phyloP scores from a whole-genome alignment of 2,797 vertebrate species.

The Coregonus sp. region DNA sequence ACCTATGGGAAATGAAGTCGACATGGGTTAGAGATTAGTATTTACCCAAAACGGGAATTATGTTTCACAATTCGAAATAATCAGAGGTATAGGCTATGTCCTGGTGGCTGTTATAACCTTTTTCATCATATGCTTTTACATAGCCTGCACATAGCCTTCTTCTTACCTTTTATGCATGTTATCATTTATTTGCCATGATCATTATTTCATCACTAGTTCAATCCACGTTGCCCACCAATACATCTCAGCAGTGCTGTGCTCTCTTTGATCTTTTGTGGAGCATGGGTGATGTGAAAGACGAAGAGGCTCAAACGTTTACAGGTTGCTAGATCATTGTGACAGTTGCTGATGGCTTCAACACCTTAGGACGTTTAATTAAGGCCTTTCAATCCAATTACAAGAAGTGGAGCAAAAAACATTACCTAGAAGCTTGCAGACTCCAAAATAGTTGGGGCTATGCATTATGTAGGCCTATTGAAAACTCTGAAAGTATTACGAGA shows the following conservation, averaged over 20 bases:
- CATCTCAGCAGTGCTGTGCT: constrained; percentile 10
- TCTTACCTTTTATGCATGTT: background rate
- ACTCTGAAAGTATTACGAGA: background rate
- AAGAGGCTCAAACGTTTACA: constrained; percentile 75
- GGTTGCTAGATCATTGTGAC: constrained; percentile 56
- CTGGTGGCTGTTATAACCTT: background rate
- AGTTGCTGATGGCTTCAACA: constrained; percentile 63
- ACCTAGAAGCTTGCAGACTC: background rate
- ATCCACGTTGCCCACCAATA: constrained; percentile 24
- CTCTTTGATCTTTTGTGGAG: constrained; percentile 56
- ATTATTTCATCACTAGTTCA: background rate
- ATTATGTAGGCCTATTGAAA: background rate
- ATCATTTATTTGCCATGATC: background rate
- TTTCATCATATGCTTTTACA: background rate
- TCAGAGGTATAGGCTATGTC: background rate
- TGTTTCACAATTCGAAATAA: background rate
- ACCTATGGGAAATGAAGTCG: background rate
- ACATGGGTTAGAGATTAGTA: background rate
- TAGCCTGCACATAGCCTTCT: background rate
- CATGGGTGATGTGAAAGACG: constrained; percentile 69
- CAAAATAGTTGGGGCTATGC: background rate
- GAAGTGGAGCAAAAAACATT: constrained; percentile 40
- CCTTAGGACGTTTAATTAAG: constrained; percentile 63
- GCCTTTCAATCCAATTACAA: constrained; percentile 54
- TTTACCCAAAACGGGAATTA: background rate